Conservation (phyloP, 2,888 invertebrate species). For the Sphinx pinastri region DNA sequence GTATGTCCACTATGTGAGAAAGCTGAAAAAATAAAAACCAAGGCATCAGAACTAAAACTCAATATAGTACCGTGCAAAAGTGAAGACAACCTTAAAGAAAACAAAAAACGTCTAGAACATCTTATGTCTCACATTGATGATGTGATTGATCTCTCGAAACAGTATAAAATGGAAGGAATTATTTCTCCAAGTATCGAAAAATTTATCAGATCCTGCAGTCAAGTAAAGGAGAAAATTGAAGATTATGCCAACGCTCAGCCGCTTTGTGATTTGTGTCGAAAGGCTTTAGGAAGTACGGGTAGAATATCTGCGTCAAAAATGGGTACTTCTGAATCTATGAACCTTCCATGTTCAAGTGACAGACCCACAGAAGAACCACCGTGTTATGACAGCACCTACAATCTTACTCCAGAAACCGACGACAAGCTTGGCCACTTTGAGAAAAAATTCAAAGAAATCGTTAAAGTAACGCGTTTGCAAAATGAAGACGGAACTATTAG, state of each 20-base stretch:
- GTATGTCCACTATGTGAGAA: constrained; percentile 32
- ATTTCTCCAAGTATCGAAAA: constrained; percentile 38
- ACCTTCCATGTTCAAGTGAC: constrained; percentile 5
- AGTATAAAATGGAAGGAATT: constrained; percentile 34
- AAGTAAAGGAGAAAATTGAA: constrained; percentile 41
- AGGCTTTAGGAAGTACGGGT: constrained; percentile 9
- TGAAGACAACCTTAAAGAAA: constrained; percentile 19
- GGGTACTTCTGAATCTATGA: background rate
- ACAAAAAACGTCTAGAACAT: constrained; percentile 35
- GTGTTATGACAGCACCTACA: constrained; percentile 28
- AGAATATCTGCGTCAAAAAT: constrained; percentile 1
- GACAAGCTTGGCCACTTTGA: constrained; percentile 43
- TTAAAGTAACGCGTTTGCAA: constrained; percentile 47
- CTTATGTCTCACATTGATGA: constrained; percentile 42
- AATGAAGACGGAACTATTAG: constrained; percentile 52
- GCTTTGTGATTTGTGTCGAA: constrained; percentile 35
- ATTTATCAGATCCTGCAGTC: constrained; percentile 41
- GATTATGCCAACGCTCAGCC: constrained; percentile 33
- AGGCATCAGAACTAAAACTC: constrained; percentile 21
- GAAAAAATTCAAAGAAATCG: constrained; percentile 52
- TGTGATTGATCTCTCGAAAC: constrained; percentile 38
- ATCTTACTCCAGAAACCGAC: constrained; percentile 26
- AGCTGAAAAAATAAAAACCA: constrained; percentile 21
- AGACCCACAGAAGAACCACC: constrained; percentile 17
- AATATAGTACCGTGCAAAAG: constrained; percentile 28